Conservation (phyloP, 2,797 vertebrate genomes). For the Intellagama lesueurii region DNA sequence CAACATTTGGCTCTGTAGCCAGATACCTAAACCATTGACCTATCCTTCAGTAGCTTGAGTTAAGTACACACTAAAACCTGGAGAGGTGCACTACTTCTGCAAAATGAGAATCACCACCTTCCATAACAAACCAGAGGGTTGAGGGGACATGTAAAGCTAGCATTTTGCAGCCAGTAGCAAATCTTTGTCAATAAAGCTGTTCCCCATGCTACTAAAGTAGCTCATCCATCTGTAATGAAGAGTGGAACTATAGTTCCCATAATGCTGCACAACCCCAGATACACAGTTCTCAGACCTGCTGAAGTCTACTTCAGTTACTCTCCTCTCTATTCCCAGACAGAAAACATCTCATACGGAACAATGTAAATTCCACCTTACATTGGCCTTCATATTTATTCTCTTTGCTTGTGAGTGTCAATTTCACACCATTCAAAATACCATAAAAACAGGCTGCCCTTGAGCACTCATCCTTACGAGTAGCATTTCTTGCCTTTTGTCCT, state of each 20-base stretch:
- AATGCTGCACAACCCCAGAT: background rate
- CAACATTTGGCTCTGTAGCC: too few relatives aligned
- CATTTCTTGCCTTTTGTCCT: conserved; percentile 35
- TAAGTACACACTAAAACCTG: too few relatives aligned
- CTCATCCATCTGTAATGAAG: too few relatives aligned
- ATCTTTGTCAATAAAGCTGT: too few relatives aligned
- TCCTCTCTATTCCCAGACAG: background rate
- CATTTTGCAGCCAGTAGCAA: too few relatives aligned
- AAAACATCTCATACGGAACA: background rate
- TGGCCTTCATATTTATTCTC: background rate
- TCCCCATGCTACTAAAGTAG: too few relatives aligned
- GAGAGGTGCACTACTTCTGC: too few relatives aligned
- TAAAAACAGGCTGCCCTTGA: conserved; percentile 31
- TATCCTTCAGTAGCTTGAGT: too few relatives aligned
- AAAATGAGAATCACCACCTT: too few relatives aligned
- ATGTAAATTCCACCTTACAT: background rate
- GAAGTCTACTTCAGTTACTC: background rate
- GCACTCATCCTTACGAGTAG: background rate
- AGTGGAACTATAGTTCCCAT: background rate
- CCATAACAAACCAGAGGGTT: too few relatives aligned
- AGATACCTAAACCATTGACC: too few relatives aligned
- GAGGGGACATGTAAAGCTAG: too few relatives aligned
- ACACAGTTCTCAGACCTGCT: background rate
- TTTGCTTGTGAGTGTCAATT: background rate
- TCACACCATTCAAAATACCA: background rate